These are phyloP conservation scores for Timandra comae DNA, from an alignment of 2,888 invertebrate species.

Conservation along the genomic window DNA sequence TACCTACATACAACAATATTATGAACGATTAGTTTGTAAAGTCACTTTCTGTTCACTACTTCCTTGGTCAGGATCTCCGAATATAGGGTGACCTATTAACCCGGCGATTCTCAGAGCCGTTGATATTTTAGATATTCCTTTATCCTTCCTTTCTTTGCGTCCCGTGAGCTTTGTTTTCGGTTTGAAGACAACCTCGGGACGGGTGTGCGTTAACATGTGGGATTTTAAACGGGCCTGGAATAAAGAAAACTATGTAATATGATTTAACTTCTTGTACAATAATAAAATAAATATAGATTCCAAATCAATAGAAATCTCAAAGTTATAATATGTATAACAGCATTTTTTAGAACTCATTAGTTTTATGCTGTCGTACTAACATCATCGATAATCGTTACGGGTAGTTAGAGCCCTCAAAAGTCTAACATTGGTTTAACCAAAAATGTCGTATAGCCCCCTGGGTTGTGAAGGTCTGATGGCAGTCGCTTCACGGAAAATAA, in stretches of 20 bases:
- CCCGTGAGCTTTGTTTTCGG: constrained; percentile 37
- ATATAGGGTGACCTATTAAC: constrained; percentile 16
- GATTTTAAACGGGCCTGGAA: constrained; percentile 47
- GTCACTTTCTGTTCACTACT: no score
- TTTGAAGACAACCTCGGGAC: constrained; percentile 1
- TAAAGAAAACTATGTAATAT: constrained; percentile 3
- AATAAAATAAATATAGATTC: background rate
- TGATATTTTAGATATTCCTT: constrained; percentile 39
- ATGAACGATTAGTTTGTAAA: no score
- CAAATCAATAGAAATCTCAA: background rate
- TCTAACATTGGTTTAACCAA: no score
- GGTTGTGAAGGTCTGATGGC: no score
- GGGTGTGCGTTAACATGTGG: constrained; percentile 33
- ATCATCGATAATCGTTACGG: no score
- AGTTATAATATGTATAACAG: no score
- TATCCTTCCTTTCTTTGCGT: constrained; percentile 54
- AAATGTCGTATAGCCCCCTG: no score
- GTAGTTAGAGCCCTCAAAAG: no score
- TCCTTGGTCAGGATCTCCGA: background rate
- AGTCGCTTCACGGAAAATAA: no score
- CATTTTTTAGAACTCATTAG: background rate
- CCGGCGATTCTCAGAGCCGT: constrained; percentile 56
- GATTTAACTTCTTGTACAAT: background rate
- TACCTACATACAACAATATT: no score
- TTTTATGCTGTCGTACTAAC: no score